phyloP scores from a whole-genome alignment of 35 echinoderm and acorn worm species.

The Heliocidaris erythrogramma region DNA sequence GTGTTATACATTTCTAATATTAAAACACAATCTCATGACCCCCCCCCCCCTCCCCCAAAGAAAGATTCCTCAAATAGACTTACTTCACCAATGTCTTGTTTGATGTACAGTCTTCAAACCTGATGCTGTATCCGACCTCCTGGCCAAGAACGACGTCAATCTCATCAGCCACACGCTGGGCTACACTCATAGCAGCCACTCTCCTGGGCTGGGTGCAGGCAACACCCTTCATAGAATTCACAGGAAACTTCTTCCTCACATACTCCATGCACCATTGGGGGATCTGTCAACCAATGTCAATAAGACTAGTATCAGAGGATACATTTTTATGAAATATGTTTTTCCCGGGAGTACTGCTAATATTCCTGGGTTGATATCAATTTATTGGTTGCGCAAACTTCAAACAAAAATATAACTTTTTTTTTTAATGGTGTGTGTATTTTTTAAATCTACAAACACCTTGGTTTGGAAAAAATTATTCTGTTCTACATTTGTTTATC shows the following conservation, averaged over 20 bases:
- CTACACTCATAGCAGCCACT: constrained; percentile 98
- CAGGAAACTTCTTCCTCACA: constrained; percentile 76
- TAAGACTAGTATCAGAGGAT: neutral
- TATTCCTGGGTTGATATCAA: too few species aligned
- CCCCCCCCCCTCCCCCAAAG: too few species aligned
- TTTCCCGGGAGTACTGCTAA: too few species aligned
- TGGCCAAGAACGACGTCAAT: constrained; percentile 89
- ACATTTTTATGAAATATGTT: neutral
- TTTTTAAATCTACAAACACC: too few species aligned
- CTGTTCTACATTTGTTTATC: too few species aligned
- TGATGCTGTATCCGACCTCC: constrained; percentile 92
- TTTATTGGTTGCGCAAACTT: too few species aligned
- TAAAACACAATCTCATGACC: too few species aligned
- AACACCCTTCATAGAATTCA: constrained; percentile 77
- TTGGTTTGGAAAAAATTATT: too few species aligned
- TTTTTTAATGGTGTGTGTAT: too few species aligned
- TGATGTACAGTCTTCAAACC: constrained; percentile 97
- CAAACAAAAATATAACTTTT: too few species aligned
- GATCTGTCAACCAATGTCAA: constrained; percentile 59
- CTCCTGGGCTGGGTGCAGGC: constrained; percentile 97
- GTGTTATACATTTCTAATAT: too few species aligned
- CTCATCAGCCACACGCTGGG: constrained; percentile 95
- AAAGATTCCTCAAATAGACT: neutral
- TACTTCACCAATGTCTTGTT: constrained; percentile 88
- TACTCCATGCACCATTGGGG: constrained; percentile 98